phyloP scores from a whole-genome alignment of 1,140 invertebrate species.

The Helicoverpa armigera region DNA sequence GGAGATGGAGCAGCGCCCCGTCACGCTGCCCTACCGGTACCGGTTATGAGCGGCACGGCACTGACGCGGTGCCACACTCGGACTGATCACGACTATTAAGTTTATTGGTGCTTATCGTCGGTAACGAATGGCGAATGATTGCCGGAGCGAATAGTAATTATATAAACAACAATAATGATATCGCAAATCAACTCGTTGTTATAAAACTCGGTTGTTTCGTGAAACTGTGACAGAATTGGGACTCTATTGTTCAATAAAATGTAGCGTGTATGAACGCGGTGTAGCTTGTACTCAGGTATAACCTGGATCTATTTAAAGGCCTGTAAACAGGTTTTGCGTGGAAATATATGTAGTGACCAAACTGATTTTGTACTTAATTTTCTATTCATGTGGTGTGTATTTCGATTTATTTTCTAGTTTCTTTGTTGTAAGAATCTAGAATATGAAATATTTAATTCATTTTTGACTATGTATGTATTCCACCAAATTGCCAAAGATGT shows the following conservation, averaged over 20 bases:
- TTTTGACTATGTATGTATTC: neutral
- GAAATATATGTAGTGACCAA: neutral
- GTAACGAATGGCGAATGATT: slow-evolving; percentile 1
- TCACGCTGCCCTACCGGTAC: slow-evolving; percentile 58
- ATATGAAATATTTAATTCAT: neutral
- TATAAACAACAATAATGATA: slow-evolving; percentile 19
- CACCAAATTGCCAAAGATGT: slow-evolving; percentile 39
- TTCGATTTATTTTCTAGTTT: neutral
- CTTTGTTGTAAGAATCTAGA: neutral
- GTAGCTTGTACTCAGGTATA: neutral
- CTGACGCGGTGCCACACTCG: neutral
- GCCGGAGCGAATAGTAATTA: slow-evolving; percentile 18
- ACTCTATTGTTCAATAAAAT: slow-evolving; percentile 22
- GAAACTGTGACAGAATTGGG: slow-evolving; percentile 8
- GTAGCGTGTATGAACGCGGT: neutral
- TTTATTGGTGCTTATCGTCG: slow-evolving; percentile 8
- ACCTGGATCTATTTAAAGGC: neutral
- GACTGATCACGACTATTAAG: neutral
- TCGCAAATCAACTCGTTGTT: neutral
- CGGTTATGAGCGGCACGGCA: slow-evolving; percentile 39
- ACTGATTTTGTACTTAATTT: neutral
- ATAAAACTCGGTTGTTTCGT: neutral
- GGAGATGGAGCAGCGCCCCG: slow-evolving; percentile 57
- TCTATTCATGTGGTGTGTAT: neutral
- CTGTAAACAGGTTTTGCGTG: neutral